These are phyloP conservation scores for Engystomops pustulosus DNA, from an alignment of 2,113 vertebrate genomes.

Conservation along the genomic window DNA sequence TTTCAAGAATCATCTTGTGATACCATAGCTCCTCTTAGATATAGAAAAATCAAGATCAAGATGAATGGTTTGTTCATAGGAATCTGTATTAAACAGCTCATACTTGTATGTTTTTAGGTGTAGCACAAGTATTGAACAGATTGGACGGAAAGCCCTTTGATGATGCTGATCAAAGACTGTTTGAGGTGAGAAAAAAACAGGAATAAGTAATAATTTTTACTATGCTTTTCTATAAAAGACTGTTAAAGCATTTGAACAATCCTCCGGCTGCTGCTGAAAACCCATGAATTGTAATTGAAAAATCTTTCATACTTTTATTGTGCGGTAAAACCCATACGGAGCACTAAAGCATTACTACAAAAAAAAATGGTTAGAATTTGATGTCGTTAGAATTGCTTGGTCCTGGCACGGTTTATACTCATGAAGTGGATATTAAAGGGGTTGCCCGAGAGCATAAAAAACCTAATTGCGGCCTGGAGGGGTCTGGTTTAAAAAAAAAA, in stretches of 20 bases:
- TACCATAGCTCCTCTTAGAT: not conserved
- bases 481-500: no score
- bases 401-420: no score
- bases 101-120: constrained; percentile 76
- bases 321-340: not conserved
- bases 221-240: not conserved
- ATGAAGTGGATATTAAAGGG: no score
- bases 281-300: not conserved
- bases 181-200: constrained; percentile 83
- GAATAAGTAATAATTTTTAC: not conserved
- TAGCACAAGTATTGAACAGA: constrained; percentile 95
- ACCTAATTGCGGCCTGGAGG: no score
- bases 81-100: not conserved
- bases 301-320: not conserved
- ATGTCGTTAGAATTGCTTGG: no score
- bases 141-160: constrained; percentile 96
- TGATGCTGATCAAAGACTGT: constrained; percentile 95
- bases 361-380: not conserved
- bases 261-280: not conserved
- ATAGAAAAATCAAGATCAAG: not conserved
- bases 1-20: no score
- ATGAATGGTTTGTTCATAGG: not conserved
- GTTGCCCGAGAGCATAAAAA: no score
- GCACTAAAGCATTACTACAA: not conserved
- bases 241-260: not conserved